Conservation (phyloP, 2,113 vertebrate genomes). For the Silurus meridionalis region DNA sequence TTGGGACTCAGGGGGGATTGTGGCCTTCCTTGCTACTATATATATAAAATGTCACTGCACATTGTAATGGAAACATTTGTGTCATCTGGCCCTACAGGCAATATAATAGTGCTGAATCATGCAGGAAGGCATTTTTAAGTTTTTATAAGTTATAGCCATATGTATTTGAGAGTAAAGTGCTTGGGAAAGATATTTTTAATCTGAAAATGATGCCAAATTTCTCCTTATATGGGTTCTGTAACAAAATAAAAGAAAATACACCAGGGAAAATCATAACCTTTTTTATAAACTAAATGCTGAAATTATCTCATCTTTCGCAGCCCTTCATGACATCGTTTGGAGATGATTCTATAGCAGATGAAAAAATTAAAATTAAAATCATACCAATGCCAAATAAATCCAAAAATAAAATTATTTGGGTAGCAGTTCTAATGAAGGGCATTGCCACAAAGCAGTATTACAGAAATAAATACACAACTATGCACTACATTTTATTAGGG, state of each 20-base stretch:
- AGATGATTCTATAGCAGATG: not conserved
- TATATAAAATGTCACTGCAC: not conserved
- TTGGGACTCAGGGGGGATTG: not conserved
- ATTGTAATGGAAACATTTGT: not conserved
- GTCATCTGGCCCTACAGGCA: not conserved
- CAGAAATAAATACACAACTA: not conserved
- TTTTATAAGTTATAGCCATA: not conserved
- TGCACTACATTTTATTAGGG: not conserved
- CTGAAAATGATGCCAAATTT: not conserved
- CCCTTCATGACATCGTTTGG: not conserved
- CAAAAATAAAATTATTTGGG: too few species aligned
- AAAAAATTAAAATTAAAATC: not conserved
- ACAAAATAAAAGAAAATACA: not conserved
- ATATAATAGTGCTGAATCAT: conserved; percentile 5
- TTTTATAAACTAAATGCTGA: not conserved
- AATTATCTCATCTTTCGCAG: not conserved
- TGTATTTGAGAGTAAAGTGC: not conserved
- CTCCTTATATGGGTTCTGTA: not conserved
- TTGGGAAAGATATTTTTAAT: not conserved
- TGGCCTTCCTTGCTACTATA: not conserved
- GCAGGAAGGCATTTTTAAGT: not conserved
- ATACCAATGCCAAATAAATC: not conserved
- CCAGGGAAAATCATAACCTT: not conserved
- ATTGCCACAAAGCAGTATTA: too few species aligned
- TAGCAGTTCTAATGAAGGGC: too few species aligned